These are phyloP conservation scores for Dromiciops gliroides DNA, from an alignment of 2,113 vertebrate species.

Conservation along the genomic window DNA sequence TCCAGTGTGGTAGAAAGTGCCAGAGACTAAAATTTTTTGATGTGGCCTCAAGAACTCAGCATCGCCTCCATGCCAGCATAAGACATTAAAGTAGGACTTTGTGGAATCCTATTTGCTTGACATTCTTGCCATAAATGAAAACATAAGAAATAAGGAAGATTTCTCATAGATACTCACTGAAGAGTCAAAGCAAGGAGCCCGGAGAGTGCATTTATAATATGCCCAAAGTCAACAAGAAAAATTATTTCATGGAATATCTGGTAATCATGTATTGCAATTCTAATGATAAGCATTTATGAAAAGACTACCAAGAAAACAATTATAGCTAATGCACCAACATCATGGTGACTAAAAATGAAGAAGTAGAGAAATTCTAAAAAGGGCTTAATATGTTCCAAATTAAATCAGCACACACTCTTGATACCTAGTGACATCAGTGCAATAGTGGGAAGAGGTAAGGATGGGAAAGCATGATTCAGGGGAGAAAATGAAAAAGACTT, in stretches of 20 bases:
- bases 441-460: neutral
- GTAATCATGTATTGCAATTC: neutral
- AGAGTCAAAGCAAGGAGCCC: neutral
- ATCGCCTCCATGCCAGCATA: neutral
- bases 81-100: neutral
- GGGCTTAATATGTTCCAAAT: neutral
- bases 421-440: neutral
- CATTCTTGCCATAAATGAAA: neutral
- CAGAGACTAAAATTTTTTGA: neutral
- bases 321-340: neutral
- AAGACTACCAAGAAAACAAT: neutral
- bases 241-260: neutral
- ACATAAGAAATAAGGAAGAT: neutral
- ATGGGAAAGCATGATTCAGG: neutral
- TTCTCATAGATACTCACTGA: neutral
- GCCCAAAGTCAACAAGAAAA: neutral
- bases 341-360: neutral
- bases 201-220: neutral
- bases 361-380: neutral
- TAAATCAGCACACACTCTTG: neutral
- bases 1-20: neutral
- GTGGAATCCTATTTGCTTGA: neutral
- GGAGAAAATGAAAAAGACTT: neutral
- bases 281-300: neutral
- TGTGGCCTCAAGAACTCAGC: neutral